A percentile compares a stretch with the other conserved stretches of the same genome.
Evolutionary conservation across 2,888 invertebrate genomes (phyloP).

Genomic region (Belgica antarctica): DNA sequence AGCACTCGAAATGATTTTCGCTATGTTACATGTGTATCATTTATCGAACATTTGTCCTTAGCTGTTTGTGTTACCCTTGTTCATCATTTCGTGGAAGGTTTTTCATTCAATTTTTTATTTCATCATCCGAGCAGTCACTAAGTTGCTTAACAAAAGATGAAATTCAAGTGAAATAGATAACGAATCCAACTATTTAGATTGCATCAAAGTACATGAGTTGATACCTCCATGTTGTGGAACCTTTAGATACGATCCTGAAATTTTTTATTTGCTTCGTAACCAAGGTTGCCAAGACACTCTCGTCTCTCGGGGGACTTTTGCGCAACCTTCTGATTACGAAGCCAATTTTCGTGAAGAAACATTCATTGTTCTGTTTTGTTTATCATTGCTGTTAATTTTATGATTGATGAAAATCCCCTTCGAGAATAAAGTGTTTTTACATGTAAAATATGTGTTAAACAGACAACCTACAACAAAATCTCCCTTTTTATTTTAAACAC

Average conservation of each 20-base stretch:
- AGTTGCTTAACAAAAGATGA: not conserved
- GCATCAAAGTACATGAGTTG: slow-evolving; percentile 5
- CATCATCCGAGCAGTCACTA: not conserved
- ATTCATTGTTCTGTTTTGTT: not conserved
- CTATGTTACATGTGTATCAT: slow-evolving; percentile 3
- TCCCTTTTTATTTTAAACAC: slow-evolving; percentile 4
- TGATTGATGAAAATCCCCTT: too few relatives aligned
- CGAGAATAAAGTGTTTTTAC: not conserved
- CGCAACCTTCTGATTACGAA: not conserved
- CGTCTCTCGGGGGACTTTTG: too few relatives aligned
- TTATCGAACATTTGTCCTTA: not conserved
- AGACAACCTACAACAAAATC: not conserved
- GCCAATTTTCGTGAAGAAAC: not conserved
- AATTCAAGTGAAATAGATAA: not conserved
- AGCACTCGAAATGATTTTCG: not conserved
- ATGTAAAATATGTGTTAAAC: slow-evolving; percentile 10
- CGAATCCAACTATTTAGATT: not conserved
- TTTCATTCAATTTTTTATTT: not conserved
- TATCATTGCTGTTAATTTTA: not conserved
- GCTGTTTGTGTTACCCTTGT: slow-evolving; percentile 6
- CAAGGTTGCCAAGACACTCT: not conserved
- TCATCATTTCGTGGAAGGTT: not conserved
- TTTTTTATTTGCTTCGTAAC: not conserved
- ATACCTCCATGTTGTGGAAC: slow-evolving; percentile 1
- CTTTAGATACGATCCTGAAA: slow-evolving; percentile 1